phyloP scores from a whole-genome alignment of 2,113 vertebrate species.

The Pelvicachromis taeniatus region DNA sequence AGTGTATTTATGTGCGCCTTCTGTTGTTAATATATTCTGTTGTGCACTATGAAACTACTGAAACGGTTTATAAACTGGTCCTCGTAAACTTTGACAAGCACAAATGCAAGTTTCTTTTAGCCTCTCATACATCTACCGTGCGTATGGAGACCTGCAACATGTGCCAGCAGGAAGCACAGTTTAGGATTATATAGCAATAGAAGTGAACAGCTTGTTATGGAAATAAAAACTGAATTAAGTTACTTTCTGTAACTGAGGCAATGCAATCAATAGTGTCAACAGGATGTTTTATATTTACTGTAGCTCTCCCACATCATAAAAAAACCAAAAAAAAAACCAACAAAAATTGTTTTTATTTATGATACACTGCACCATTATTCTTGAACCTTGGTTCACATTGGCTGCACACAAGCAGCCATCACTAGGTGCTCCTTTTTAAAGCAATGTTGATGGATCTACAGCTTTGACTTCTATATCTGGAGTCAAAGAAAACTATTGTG shows the following conservation, averaged over 20 bases:
- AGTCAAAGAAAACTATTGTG: background rate
- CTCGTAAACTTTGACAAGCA: background rate
- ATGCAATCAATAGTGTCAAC: background rate
- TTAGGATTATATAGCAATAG: background rate
- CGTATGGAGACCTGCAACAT: background rate
- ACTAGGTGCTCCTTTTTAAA: background rate
- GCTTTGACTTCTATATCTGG: background rate
- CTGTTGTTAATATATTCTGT: background rate
- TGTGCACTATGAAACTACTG: background rate
- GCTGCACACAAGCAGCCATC: background rate
- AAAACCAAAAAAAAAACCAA: rapidly evolving
- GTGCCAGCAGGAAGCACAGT: background rate
- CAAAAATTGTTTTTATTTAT: too few species aligned
- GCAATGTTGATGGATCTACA: background rate
- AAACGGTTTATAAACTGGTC: background rate
- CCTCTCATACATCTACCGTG: background rate
- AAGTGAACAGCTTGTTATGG: background rate
- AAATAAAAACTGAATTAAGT: background rate
- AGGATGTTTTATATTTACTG: background rate
- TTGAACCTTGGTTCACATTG: background rate
- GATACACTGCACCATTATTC: background rate
- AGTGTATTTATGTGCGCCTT: background rate
- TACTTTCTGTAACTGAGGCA: background rate
- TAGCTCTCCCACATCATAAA: background rate
- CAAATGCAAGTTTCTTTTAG: background rate